Conservation (phyloP, 2,113 vertebrate genomes). For the Maccullochella peelii region DNA sequence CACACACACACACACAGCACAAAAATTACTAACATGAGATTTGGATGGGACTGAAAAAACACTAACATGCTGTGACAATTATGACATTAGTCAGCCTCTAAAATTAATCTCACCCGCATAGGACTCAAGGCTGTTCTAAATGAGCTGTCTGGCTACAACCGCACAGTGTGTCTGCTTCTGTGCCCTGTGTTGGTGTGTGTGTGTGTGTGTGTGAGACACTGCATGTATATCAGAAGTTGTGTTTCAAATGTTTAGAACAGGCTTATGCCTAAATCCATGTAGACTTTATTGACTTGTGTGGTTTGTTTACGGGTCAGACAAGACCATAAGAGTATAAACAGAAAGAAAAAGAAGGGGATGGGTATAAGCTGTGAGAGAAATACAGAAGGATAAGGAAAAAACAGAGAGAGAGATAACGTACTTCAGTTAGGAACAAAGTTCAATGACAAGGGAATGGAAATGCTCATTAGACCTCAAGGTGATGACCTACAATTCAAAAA, state of each 20-base stretch:
- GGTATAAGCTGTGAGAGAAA: not conserved
- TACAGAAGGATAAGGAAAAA: not conserved
- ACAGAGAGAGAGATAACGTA: not conserved
- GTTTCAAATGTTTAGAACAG: constrained; percentile 28
- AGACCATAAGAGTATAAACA: not conserved
- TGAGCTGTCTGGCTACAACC: constrained; percentile 55
- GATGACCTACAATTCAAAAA: constrained; percentile 9
- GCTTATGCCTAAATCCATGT: constrained; percentile 26
- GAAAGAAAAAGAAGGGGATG: not conserved
- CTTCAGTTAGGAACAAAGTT: not conserved
- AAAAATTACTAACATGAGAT: constrained; percentile 56
- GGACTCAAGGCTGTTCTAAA: constrained; percentile 62
- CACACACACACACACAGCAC: constrained; percentile 8
- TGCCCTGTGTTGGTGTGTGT: constrained; percentile 26
- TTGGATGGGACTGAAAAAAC: constrained; percentile 55
- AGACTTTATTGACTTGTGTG: constrained; percentile 4
- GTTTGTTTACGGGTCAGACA: constrained; percentile 28
- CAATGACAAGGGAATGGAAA: constrained; percentile 4
- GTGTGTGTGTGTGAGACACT: constrained; percentile 11
- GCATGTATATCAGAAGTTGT: constrained; percentile 4
- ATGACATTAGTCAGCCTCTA: constrained; percentile 67
- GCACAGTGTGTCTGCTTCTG: constrained; percentile 28
- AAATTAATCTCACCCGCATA: constrained; percentile 65
- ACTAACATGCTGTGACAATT: constrained; percentile 70
- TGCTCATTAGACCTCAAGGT: constrained; percentile 7